Percentiles rank a stretch among this genome's conserved stretches.
Conservation (phyloP, 2,113 vertebrate genomes). For the Neolamprologus variostigma region DNA sequence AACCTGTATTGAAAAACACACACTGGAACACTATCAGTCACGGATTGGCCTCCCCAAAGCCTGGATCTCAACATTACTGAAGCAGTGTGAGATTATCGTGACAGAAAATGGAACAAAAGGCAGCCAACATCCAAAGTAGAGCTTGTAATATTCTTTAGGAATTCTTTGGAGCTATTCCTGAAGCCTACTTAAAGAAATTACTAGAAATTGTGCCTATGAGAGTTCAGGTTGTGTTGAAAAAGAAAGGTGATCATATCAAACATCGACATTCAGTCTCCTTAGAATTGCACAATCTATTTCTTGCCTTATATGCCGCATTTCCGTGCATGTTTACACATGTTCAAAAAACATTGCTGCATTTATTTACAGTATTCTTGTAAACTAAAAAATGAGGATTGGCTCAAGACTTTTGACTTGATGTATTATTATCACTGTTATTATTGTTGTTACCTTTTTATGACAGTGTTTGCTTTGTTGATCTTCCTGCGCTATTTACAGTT, state of each 20-base stretch:
- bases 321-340: neutral
- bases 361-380: neutral
- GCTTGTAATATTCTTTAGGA: accelerated
- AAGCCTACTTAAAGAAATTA: neutral
- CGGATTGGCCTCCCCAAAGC: accelerated
- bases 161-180: neutral
- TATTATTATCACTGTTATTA: neutral
- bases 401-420: neutral
- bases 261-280: neutral
- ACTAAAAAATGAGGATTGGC: neutral
- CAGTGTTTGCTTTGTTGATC: too few relatives aligned
- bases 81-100: neutral
- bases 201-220: neutral
- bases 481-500: accelerated
- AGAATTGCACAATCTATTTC: neutral
- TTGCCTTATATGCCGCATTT: neutral
- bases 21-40: neutral
- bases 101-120: neutral
- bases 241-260: neutral
- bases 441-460: neutral
- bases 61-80: neutral
- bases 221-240: neutral
- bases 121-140: neutral
- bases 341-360: neutral
- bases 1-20: neutral